Evolutionary conservation across 2,888 invertebrate species (phyloP).

Genomic region (Gonocerus acuteangulatus): DNA sequence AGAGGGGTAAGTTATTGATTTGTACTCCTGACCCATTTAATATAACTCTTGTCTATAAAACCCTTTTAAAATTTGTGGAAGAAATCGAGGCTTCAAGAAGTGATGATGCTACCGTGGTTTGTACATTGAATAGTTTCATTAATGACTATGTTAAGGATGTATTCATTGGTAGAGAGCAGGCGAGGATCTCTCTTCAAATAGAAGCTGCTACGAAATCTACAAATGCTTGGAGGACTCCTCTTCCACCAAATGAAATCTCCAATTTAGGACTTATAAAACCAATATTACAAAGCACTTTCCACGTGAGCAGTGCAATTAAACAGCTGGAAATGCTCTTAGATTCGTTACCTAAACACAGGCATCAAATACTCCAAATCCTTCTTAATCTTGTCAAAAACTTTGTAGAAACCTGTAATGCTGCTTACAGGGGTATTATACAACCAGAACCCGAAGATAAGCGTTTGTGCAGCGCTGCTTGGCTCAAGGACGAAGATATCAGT

Average conservation of each 20-base stretch:
- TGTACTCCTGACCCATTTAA: slow-evolving; percentile 67
- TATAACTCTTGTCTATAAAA: slow-evolving; percentile 70
- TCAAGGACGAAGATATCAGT: slow-evolving; percentile 91
- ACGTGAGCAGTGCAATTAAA: slow-evolving; percentile 58
- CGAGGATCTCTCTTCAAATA: slow-evolving; percentile 55
- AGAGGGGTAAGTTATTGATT: slow-evolving; percentile 57
- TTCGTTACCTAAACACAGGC: slow-evolving; percentile 64
- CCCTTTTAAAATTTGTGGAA: slow-evolving; percentile 72
- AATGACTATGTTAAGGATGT: slow-evolving; percentile 79
- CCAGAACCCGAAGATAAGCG: slow-evolving; percentile 68
- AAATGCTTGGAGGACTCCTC: slow-evolving; percentile 71
- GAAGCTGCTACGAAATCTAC: slow-evolving; percentile 65
- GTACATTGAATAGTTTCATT: slow-evolving; percentile 74
- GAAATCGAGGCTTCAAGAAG: slow-evolving; percentile 68
- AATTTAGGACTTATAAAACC: slow-evolving; percentile 57
- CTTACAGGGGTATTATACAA: slow-evolving; percentile 68
- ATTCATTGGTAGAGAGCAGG: slow-evolving; percentile 70
- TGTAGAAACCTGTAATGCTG: slow-evolving; percentile 63
- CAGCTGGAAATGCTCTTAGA: slow-evolving; percentile 62
- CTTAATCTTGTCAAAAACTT: slow-evolving; percentile 64
- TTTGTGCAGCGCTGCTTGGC: slow-evolving; percentile 78
- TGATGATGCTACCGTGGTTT: slow-evolving; percentile 53
- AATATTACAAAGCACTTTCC: slow-evolving; percentile 62
- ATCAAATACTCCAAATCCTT: slow-evolving; percentile 64
- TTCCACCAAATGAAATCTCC: slow-evolving; percentile 60